Conservation (phyloP, 1,140 invertebrate species). For the Hycleus phaleratus region DNA sequence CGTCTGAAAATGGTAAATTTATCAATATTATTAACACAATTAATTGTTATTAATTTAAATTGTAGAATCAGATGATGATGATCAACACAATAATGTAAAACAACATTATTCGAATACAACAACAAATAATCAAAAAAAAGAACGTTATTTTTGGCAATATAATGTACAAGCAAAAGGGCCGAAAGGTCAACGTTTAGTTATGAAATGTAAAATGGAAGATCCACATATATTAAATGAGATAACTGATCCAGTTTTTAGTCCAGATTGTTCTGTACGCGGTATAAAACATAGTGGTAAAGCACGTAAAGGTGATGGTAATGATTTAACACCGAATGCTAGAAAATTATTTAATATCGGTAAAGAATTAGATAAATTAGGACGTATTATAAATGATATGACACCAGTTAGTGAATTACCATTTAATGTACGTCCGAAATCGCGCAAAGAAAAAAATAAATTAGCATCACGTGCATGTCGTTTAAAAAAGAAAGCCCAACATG, state of each 20-base stretch:
- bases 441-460: constrained; percentile 97
- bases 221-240: constrained; percentile 86
- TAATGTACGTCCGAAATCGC: constrained; percentile 78
- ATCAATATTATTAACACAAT: background rate
- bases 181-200: constrained; percentile 79
- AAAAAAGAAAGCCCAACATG: constrained; percentile 92
- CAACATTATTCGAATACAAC: constrained; percentile 22
- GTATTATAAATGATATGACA: constrained; percentile 91
- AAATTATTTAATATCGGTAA: constrained; percentile 86
- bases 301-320: constrained; percentile 94
- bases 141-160: constrained; percentile 96
- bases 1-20: constrained; percentile 63
- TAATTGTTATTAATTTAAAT: background rate
- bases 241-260: constrained; percentile 89
- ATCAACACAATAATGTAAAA: constrained; percentile 38
- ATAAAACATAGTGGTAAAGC: constrained; percentile 92
- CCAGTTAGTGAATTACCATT: constrained; percentile 89
- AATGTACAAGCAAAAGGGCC: constrained; percentile 98
- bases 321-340: constrained; percentile 88
- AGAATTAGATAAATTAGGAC: constrained; percentile 84
- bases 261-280: constrained; percentile 77
- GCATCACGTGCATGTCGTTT: constrained; percentile 91
- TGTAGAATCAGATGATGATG: constrained; percentile 62
- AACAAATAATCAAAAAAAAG: constrained; percentile 54
- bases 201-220: constrained; percentile 77